Evolutionary conservation across 2,888 invertebrate genomes (phyloP), one percentile per base, ranked within the genome.

Genomic region (Cataglyphis cursor): DNA sequence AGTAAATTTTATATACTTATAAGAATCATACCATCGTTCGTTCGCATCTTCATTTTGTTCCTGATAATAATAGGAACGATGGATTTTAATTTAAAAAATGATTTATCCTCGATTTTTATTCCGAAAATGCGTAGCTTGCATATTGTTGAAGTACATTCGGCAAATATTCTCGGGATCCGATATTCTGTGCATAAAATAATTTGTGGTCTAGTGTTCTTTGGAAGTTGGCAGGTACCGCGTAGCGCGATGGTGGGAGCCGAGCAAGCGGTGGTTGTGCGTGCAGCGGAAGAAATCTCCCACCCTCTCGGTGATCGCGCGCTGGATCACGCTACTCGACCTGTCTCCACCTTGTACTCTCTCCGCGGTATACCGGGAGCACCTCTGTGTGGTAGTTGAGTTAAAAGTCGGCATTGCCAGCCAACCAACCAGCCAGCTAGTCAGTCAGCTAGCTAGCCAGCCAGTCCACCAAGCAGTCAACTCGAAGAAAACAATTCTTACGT

Each of bases 161-260:
- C 54, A 21, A 10, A 54, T 21, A 21, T 21, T 8, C 57, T 21
- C 12, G 9, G 12, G 5, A 54, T 54, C 10, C 3, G 10, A 57
- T 57, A 10, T 24, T 21, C 57, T 21, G 10, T 21, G 61, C 28
- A 18, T 28, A 61, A 31, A 57, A 10, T 57, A 51, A 51, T 51
- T n/a, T 51, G n/a, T n/a, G 51, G 0, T 57, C 12, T 57, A 66
- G n/a, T 66, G 21, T 28, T 15, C 21, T 31, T 41, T 70, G 24
- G 70, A 31, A 70, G 10, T 21, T 31, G 18, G 24, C 21, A 35
- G n/a, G 48, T 12, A 24, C 10, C 44, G 24, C 24, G 8, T 41
- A n/a, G 75, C 35, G 31, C 68, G 21, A 70, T 78, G 90, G 91
- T 88, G 90, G 91, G 91, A 91, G 90, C 88, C 86, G 90, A 89